These are phyloP conservation scores for Goniozus legneri DNA, from an alignment of 1,140 invertebrate genomes.

Conservation along the genomic window DNA sequence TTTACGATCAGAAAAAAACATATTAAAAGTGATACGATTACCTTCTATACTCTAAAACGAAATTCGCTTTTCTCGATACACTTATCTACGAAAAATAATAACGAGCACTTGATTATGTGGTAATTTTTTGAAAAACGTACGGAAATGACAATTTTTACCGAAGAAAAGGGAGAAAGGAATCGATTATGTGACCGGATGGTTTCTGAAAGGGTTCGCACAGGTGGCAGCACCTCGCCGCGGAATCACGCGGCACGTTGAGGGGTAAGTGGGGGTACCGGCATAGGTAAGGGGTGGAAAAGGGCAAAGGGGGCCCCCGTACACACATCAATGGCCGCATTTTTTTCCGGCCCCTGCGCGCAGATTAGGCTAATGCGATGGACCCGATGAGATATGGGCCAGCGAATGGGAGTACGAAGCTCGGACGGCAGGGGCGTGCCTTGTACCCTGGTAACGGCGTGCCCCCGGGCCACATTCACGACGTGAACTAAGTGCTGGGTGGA, in stretches of 20 bases:
- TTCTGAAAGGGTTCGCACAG: constrained; percentile 32
- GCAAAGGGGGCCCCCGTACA: no score
- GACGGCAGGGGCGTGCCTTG: constrained; percentile 48
- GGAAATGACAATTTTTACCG: no score
- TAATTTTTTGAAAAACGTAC: no score
- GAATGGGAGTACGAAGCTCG: constrained; percentile 48
- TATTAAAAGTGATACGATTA: no score
- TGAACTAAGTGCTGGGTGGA: constrained; percentile 54
- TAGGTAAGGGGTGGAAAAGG: no score
- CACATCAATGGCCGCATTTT: constrained; percentile 51
- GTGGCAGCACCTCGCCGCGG: constrained; percentile 50
- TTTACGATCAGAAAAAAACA: no score
- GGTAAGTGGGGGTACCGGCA: no score
- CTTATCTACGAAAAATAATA: no score
- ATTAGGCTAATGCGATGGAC: constrained; percentile 53
- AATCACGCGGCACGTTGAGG: constrained; percentile 32
- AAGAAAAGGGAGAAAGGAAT: no score
- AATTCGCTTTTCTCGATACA: no score
- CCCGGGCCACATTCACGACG: constrained; percentile 47
- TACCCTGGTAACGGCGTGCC: constrained; percentile 51
- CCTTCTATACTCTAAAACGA: no score
- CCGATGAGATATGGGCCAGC: constrained; percentile 54
- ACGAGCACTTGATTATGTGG: no score
- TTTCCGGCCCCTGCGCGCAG: constrained; percentile 35
- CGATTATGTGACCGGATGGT: constrained; percentile 37